These are phyloP conservation scores for Rhabdornis inornatus DNA, from an alignment of 2,113 vertebrate species.

Conservation along the genomic window DNA sequence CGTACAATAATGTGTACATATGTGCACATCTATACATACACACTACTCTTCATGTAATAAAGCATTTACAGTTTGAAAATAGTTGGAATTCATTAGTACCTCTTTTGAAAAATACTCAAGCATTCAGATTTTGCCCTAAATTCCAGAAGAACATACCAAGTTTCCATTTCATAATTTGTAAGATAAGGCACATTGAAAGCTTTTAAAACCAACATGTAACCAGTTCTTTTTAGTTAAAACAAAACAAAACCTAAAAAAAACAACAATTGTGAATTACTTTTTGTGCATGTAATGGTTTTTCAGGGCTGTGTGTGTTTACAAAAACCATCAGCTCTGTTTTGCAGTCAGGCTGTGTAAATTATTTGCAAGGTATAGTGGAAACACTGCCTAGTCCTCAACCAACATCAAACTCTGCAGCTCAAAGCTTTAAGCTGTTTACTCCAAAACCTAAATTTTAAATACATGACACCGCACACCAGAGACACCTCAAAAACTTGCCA, in stretches of 20 bases:
- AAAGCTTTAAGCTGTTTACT: conserved; percentile 19
- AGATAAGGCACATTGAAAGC: neutral
- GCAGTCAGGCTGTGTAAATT: conserved; percentile 6
- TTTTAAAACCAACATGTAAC: neutral
- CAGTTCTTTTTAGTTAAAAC: neutral
- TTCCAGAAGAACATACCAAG: neutral
- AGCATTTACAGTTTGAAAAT: neutral
- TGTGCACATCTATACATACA: neutral
- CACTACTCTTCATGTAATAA: neutral
- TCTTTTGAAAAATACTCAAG: neutral
- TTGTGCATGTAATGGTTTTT: neutral
- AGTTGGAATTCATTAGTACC: neutral
- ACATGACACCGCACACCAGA: neutral
- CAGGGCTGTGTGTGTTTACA: neutral
- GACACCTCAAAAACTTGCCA: conserved; percentile 20
- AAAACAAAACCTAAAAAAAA: neutral
- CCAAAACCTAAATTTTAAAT: neutral
- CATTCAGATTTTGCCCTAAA: neutral
- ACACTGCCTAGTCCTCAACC: neutral
- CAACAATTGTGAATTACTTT: neutral
- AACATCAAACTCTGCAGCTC: neutral
- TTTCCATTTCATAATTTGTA: neutral
- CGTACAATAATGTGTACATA: neutral
- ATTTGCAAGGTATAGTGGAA: conserved; percentile 22
- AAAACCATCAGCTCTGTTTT: neutral